Evolutionary conservation across 2,797 vertebrate species (phyloP).

Genomic region (Prunella strophiata): DNA sequence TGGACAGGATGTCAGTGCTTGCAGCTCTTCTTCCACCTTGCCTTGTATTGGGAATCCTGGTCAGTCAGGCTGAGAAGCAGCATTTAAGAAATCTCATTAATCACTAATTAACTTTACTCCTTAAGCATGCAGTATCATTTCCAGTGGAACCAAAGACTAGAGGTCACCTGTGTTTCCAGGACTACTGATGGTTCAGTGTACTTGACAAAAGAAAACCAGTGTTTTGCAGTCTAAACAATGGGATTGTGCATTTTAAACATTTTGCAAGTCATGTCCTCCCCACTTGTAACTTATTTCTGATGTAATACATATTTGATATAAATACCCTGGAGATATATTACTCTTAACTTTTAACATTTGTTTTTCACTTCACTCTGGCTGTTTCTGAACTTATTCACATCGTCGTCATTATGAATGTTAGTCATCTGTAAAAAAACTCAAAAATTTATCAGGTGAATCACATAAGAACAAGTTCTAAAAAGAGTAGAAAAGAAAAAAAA

Average conservation of each 20-base stretch:
- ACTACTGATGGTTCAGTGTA: neutral
- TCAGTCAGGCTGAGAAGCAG: neutral
- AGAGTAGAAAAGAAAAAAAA: neutral
- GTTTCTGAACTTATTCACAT: neutral
- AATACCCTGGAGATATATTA: neutral
- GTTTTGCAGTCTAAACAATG: neutral
- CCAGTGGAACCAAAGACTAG: neutral
- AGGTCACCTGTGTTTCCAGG: neutral
- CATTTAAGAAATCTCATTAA: slow-evolving; percentile 21
- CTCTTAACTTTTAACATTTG: neutral
- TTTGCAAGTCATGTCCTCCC: neutral
- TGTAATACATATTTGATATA: neutral
- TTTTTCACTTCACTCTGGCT: neutral
- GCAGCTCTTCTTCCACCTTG: slow-evolving; percentile 12
- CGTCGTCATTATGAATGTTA: neutral
- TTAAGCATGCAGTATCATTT: slow-evolving; percentile 17
- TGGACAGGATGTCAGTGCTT: neutral
- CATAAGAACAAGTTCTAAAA: neutral
- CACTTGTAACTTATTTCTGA: neutral
- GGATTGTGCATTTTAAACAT: neutral
- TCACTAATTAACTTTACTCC: slow-evolving; percentile 14
- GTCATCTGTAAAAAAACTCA: neutral
- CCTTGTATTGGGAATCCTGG: neutral
- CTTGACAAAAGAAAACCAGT: neutral
- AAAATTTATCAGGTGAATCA: neutral